phyloP scores from a whole-genome alignment of 1,140 invertebrate species.

The Aphis craccivora region DNA sequence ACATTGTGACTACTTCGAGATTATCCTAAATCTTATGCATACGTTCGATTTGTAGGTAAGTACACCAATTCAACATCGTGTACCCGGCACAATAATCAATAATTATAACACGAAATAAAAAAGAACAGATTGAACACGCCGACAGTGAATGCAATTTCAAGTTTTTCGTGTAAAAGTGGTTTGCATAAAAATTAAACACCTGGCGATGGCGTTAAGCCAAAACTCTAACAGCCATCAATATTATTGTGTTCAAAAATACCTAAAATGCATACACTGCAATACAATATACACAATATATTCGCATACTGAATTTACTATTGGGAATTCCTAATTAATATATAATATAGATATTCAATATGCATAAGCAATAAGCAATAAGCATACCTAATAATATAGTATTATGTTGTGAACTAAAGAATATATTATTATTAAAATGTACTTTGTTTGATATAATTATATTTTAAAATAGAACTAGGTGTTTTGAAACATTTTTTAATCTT shows the following conservation, averaged over 20 bases:
- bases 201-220: not conserved
- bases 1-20: too few relatives aligned
- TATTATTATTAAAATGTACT: slow-evolving; percentile 3
- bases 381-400: not conserved
- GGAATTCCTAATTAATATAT: not conserved
- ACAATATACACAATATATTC: not conserved
- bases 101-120: not conserved
- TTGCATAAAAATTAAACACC: not conserved
- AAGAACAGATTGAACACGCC: not conserved
- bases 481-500: too few relatives aligned
- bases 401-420: not conserved
- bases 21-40: not conserved
- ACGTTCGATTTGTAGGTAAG: not conserved
- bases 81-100: not conserved
- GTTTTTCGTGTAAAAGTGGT: slow-evolving; percentile 11
- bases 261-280: not conserved
- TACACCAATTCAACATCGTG: not conserved
- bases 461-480: too few relatives aligned
- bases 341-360: not conserved
- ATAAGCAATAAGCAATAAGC: not conserved
- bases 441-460: not conserved
- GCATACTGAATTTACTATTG: not conserved
- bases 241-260: not conserved
- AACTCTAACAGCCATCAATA: not conserved
- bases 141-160: slow-evolving; percentile 10